These are phyloP conservation scores for Helicolenus hilgendorfi DNA, from an alignment of 2,797 vertebrate species.

Conservation along the genomic window DNA sequence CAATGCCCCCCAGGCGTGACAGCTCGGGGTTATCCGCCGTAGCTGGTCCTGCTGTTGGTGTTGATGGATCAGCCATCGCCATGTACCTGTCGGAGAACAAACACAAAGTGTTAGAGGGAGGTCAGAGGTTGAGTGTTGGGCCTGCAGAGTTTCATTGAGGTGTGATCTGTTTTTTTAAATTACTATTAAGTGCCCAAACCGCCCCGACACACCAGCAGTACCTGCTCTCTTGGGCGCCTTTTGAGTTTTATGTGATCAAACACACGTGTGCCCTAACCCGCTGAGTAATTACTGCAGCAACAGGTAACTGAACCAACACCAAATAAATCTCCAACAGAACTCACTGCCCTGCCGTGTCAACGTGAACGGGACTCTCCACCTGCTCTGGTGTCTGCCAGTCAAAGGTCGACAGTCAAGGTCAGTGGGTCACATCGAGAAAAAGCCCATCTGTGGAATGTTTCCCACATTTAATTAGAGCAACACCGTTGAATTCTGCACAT, in stretches of 20 bases:
- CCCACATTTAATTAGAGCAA: constrained; percentile 53
- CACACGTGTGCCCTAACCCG: constrained; percentile 57
- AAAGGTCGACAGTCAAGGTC: constrained; percentile 61
- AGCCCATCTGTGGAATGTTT: constrained; percentile 27
- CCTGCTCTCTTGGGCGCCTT: constrained; percentile 19
- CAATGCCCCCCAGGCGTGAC: constrained; percentile 47
- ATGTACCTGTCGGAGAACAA: constrained; percentile 74
- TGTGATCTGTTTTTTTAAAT: constrained; percentile 54
- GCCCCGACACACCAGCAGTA: neutral
- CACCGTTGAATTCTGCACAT: constrained; percentile 14
- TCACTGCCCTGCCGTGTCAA: neutral
- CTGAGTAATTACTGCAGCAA: constrained; percentile 63
- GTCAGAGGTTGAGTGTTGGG: neutral
- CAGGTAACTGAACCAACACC: constrained; percentile 59
- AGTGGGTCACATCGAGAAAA: constrained; percentile 2
- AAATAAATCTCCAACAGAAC: constrained; percentile 59
- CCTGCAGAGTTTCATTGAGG: constrained; percentile 54
- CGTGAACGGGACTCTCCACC: constrained; percentile 60
- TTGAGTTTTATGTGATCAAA: constrained; percentile 71
- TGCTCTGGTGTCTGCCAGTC: constrained; percentile 61
- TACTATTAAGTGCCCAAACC: constrained; percentile 3
- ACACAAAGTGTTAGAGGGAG: constrained; percentile 16
- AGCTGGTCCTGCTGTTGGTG: constrained; percentile 30
- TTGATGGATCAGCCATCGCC: constrained; percentile 69
- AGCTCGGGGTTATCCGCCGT: constrained; percentile 47